These are phyloP conservation scores for Galbula dea DNA, from an alignment of 2,113 vertebrate genomes.

Conservation along the genomic window DNA sequence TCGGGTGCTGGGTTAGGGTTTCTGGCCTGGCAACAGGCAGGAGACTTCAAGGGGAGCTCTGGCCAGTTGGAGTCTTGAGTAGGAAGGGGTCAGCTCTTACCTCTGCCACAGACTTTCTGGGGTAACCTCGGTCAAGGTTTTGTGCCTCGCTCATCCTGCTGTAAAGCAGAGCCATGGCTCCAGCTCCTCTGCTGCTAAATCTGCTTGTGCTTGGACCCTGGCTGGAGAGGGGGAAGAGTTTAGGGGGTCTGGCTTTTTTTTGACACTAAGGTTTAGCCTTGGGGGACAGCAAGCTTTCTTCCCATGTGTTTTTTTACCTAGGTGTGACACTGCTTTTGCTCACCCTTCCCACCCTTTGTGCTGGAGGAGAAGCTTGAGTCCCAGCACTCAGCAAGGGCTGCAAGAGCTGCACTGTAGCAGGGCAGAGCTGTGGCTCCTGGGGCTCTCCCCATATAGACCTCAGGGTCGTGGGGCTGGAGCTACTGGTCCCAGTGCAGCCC, in stretches of 20 bases:
- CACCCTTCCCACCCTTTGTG: background rate
- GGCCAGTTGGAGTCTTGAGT: background rate
- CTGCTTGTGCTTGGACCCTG: background rate
- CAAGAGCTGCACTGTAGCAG: conserved; percentile 14
- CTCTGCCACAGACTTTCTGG: background rate
- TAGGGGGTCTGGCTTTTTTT: background rate
- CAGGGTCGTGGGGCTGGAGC: background rate
- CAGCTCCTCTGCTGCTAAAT: background rate
- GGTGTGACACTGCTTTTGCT: background rate
- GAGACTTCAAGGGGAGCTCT: background rate
- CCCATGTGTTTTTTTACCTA: background rate
- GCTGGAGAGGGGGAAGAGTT: background rate
- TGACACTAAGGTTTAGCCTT: background rate
- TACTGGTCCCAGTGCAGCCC: background rate
- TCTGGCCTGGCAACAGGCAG: conserved; percentile 5
- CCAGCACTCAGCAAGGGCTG: background rate
- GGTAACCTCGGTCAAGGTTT: conserved; percentile 19
- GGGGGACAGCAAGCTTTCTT: background rate
- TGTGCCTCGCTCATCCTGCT: background rate
- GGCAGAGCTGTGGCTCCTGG: fast-evolving
- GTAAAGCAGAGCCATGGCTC: background rate
- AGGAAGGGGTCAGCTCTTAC: background rate
- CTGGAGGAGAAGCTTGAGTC: background rate
- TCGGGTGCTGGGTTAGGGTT: background rate
- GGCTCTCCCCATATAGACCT: background rate